phyloP scores from a whole-genome alignment of 2,888 invertebrate genomes.

The Cheilosia grossa region DNA sequence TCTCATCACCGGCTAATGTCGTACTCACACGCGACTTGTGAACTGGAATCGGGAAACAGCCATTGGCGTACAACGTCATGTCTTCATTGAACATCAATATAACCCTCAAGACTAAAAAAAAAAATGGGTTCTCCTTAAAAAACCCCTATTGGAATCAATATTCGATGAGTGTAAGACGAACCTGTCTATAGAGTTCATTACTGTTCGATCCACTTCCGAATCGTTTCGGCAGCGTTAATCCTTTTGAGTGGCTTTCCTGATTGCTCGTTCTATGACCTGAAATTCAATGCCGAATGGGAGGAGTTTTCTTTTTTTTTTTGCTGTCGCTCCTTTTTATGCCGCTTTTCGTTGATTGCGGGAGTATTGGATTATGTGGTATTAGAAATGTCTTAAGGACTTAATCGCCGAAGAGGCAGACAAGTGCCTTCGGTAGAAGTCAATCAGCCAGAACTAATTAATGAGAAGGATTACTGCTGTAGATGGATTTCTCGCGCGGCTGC shows the following conservation, averaged over 20 bases:
- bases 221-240: constrained; percentile 67
- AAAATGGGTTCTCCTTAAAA: constrained; percentile 15
- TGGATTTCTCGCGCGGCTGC: constrained; percentile 23
- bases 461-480: constrained; percentile 47
- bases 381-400: constrained; percentile 73
- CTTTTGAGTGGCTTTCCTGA: constrained; percentile 47
- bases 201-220: constrained; percentile 50
- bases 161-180: constrained; percentile 5
- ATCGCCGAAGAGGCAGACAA: constrained; percentile 67
- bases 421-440: constrained; percentile 64
- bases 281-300: constrained; percentile 55
- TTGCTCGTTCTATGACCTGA: constrained; percentile 29
- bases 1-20: constrained; percentile 62
- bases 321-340: not conserved
- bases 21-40: constrained; percentile 59
- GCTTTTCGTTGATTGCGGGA: constrained; percentile 25
- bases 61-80: constrained; percentile 31
- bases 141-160: constrained; percentile 20
- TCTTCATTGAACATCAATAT: constrained; percentile 32
- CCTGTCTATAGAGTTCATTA: constrained; percentile 51
- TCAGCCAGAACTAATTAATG: constrained; percentile 68
- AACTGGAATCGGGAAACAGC: constrained; percentile 16
- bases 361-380: constrained; percentile 71
- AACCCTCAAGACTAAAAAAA: not conserved
- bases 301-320: not conserved